Percentiles rank a stretch among this genome's conserved stretches.
These are phyloP conservation scores for Fulmarus glacialis DNA, from an alignment of 2,113 vertebrate genomes.

Conservation along the genomic window DNA sequence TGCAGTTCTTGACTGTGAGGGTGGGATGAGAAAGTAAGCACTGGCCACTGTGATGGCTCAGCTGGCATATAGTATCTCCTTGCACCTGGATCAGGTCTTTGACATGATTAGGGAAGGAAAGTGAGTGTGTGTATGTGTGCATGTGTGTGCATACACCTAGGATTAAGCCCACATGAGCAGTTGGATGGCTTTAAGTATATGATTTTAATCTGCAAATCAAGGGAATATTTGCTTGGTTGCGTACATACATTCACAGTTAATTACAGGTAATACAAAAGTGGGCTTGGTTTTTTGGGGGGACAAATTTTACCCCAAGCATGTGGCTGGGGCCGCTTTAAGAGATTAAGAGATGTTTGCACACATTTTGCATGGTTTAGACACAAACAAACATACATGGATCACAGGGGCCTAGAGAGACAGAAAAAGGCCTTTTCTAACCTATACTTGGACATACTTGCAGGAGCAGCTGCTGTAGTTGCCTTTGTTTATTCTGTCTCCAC, in stretches of 20 bases:
- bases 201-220: background rate
- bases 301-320: background rate
- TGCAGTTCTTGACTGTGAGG: background rate
- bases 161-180: background rate
- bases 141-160: rapidly evolving
- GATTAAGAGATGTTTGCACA: background rate
- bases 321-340: background rate
- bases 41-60: background rate
- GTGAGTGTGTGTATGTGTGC: rapidly evolving
- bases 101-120: background rate
- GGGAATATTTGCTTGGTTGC: background rate
- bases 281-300: background rate
- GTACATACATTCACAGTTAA: background rate
- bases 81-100: background rate
- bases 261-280: background rate
- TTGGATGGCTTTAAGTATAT: background rate
- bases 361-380: background rate
- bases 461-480: background rate
- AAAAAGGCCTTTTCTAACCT: background rate
- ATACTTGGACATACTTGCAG: background rate
- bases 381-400: background rate
- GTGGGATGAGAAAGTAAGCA: background rate
- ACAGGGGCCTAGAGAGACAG: background rate
- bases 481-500: background rate
- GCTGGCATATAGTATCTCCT: background rate